phyloP scores from a whole-genome alignment of 2,888 invertebrate species.

The Apotomis betuletana region DNA sequence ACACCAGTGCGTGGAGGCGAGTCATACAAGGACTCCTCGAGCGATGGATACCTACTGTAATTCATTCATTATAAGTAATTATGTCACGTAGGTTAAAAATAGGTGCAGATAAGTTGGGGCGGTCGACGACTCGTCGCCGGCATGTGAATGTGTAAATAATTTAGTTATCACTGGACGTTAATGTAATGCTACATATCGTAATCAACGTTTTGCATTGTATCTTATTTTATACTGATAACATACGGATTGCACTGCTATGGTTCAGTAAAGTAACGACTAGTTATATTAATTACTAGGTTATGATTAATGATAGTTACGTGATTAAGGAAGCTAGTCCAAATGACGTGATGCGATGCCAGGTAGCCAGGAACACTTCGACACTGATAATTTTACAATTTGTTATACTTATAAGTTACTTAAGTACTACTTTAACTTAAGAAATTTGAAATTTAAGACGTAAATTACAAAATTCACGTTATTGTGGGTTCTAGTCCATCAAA shows the following conservation, averaged over 20 bases:
- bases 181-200: slow-evolving; percentile 46
- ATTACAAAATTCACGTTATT: slow-evolving; percentile 63
- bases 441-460: slow-evolving; percentile 31
- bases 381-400: slow-evolving; percentile 41
- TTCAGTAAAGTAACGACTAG: slow-evolving; percentile 71
- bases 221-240: slow-evolving; percentile 58
- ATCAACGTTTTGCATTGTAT: slow-evolving; percentile 63
- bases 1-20: slow-evolving; percentile 22
- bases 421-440: slow-evolving; percentile 34
- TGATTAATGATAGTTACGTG: slow-evolving; percentile 65
- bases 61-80: slow-evolving; percentile 38
- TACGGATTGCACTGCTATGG: slow-evolving; percentile 64
- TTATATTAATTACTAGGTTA: slow-evolving; percentile 80
- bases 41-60: slow-evolving; percentile 37
- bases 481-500: slow-evolving; percentile 82
- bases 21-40: slow-evolving; percentile 24
- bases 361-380: slow-evolving; percentile 60
- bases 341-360: slow-evolving; percentile 80
- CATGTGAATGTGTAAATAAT: slow-evolving; percentile 62
- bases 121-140: slow-evolving; percentile 35
- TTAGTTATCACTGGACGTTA: slow-evolving; percentile 46
- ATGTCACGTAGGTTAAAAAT: slow-evolving; percentile 39
- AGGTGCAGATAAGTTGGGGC: slow-evolving; percentile 40
- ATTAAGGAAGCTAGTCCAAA: slow-evolving; percentile 83
- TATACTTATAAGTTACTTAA: slow-evolving; percentile 39